These are phyloP conservation scores for Osmerus eperlanus DNA, from an alignment of 2,113 vertebrate species.

Conservation along the genomic window DNA sequence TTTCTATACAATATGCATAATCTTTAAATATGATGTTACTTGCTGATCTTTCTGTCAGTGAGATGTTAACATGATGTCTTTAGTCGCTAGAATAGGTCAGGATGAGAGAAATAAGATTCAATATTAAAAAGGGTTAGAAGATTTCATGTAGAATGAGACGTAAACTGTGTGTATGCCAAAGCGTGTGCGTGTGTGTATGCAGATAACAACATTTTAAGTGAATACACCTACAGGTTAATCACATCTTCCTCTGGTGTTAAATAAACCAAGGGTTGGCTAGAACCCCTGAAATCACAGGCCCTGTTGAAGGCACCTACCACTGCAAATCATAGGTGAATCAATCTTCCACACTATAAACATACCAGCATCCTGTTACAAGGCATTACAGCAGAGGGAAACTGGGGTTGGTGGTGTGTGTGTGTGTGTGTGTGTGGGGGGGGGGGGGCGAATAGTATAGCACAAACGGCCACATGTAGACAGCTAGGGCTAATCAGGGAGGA, in stretches of 20 bases:
- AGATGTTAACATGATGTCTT: slow-evolving; percentile 2
- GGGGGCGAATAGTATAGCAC: slow-evolving; percentile 4
- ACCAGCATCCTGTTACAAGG: slow-evolving; percentile 11
- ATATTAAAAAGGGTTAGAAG: too few relatives aligned
- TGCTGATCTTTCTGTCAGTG: too few relatives aligned
- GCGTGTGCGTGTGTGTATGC: neutral
- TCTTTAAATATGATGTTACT: too few relatives aligned
- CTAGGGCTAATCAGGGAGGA: slow-evolving; percentile 46
- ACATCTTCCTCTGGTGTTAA: neutral
- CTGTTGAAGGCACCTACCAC: neutral
- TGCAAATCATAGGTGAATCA: neutral
- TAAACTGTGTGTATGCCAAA: neutral
- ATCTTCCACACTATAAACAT: neutral
- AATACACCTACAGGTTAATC: neutral
- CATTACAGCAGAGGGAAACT: neutral
- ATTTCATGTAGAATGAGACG: too few relatives aligned
- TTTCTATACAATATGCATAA: too few relatives aligned
- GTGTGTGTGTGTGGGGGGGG: neutral
- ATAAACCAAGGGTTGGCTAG: neutral
- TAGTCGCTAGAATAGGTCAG: slow-evolving; percentile 25
- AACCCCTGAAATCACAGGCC: neutral
- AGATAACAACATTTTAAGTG: neutral
- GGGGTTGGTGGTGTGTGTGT: too few relatives aligned
- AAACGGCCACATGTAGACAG: slow-evolving; percentile 27
- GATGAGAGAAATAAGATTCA: neutral